These are phyloP conservation scores for Malurus cyaneus DNA, from an alignment of 2,113 vertebrate genomes.

Conservation along the genomic window DNA sequence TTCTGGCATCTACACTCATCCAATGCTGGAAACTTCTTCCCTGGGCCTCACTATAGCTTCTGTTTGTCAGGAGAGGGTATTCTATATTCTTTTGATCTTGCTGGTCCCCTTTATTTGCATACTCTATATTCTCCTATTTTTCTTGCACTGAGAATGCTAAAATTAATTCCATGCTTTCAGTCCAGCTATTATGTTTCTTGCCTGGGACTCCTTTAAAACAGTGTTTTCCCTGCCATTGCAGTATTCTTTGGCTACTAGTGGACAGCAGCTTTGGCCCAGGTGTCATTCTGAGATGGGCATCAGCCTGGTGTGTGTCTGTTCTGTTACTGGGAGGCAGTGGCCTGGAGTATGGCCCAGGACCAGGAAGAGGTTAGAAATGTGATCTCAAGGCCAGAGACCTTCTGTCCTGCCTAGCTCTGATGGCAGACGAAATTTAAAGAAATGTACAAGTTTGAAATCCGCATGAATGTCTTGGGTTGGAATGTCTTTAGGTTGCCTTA, in stretches of 20 bases:
- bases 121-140: background rate
- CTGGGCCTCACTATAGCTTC: background rate
- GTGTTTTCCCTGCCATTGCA: fast-evolving
- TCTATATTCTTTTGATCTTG: background rate
- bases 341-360: background rate
- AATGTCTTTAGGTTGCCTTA: background rate
- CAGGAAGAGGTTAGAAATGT: background rate
- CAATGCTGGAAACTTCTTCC: background rate
- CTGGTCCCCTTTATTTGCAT: background rate
- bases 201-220: background rate
- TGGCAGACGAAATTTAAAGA: background rate
- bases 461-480: background rate
- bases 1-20: background rate
- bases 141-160: background rate
- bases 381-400: background rate
- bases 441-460: background rate
- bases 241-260: background rate
- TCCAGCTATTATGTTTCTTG: background rate
- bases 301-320: background rate
- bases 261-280: background rate
- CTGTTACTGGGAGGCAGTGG: background rate
- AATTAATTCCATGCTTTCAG: background rate
- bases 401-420: background rate
- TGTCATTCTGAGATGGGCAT: background rate
- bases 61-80: background rate